Base-by-base conservation (phyloP, 64 coral and sea anemone genomes). In the Stichodactyla helianthus region DNA sequence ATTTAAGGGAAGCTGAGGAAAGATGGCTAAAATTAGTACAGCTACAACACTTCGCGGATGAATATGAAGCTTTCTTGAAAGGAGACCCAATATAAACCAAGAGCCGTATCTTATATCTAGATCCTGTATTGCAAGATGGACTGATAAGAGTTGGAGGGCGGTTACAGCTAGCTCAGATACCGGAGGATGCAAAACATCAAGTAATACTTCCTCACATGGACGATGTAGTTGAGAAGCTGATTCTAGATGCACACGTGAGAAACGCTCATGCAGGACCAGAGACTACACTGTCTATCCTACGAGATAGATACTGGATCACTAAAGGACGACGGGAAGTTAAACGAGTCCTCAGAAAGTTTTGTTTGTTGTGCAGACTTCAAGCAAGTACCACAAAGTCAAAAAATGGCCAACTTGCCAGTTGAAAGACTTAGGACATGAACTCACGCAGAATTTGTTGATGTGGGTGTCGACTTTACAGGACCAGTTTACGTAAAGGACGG, bases 391-490 rank as follows among this genome's bases (percentile, higher is more conserved):
- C 7, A 31, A 26, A 4, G 14, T 5, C 86, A 80, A 26, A 81
- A 88, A 50, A 88, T 88, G 71, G 53, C 7, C 18, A 51, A 68
- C 57, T 60, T 88, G 52, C 54, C 86, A 19, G 6, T 4, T 6
- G 74, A 88, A 23, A 79, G 86, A 60, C 71, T 88, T 6, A n/a
- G 10, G 28, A 23, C 16, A n/a, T 79, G 52, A 7, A 52, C 9
- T 58, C 4, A 58, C 1, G 68, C 77, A 79, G 22, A 17, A 20
- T 88, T 88, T 59, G 20, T 27, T 27, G 25, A 71, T 71, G 25
- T 71, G 64, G 92, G 88, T 57, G 52, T 89, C 25, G 92, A 93
- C n/a, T 89, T 88, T 57, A 83, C 87, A 0, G 86, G 86, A 22
- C 79, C 79, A 15, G 7, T 78, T 7, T 79, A 79, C 77, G 14